Conservation (phyloP, 2,797 vertebrate genomes). For the Aulostomus chinensis region DNA sequence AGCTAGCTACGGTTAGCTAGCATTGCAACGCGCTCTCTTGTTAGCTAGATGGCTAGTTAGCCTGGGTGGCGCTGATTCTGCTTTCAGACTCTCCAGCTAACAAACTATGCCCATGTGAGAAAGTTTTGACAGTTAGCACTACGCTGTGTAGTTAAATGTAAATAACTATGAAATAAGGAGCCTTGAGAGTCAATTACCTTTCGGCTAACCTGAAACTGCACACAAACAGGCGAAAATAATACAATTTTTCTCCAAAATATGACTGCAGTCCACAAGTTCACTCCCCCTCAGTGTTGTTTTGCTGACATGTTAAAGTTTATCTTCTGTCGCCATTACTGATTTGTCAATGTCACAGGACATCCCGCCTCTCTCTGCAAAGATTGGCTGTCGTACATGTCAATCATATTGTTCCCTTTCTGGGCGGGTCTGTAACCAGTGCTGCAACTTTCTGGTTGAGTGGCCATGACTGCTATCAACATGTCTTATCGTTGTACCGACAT, state of each 20-base stretch:
- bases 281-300: conserved; percentile 75
- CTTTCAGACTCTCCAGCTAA: background rate
- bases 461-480: background rate
- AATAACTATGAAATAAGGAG: background rate
- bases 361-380: conserved; percentile 23
- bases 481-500: too few relatives aligned
- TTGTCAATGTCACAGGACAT: conserved; percentile 71
- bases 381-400: conserved; percentile 53
- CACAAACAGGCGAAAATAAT: conserved; percentile 40
- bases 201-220: conserved; percentile 32
- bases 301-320: conserved; percentile 74
- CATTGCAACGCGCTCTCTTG: too few relatives aligned
- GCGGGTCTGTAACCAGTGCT: conserved; percentile 4
- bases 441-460: conserved; percentile 22
- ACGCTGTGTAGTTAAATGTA: background rate
- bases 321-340: conserved; percentile 64
- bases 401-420: conserved; percentile 27
- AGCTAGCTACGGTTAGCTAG: conserved; percentile 32
- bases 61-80: conserved; percentile 14
- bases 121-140: conserved; percentile 46
- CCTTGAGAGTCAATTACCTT: conserved; percentile 57
- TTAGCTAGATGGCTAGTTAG: conserved; percentile 32
- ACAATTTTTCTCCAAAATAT: conserved; percentile 73
- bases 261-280: conserved; percentile 75
- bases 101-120: conserved; percentile 24